Percentiles rank a stretch among this genome's conserved stretches.
Conservation (phyloP, 1,140 invertebrate species). For the Orius insidiosus region DNA sequence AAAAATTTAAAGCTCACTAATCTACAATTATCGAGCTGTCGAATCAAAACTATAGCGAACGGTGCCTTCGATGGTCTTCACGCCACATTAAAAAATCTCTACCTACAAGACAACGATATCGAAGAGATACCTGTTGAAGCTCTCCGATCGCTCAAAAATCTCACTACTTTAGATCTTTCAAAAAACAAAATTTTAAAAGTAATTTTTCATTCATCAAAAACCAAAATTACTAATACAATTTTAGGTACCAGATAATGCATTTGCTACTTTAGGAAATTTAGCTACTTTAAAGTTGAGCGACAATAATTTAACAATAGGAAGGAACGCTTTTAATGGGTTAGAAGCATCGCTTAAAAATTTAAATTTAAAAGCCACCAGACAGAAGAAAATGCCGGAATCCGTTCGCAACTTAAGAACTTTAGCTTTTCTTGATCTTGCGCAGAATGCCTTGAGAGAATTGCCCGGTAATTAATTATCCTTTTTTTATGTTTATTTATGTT, state of each 20-base stretch:
- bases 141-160: slow-evolving; percentile 44
- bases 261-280: slow-evolving; percentile 46
- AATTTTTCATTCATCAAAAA: slow-evolving; percentile 14
- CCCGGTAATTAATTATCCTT: slow-evolving; percentile 35
- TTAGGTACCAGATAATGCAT: slow-evolving; percentile 47
- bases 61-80: slow-evolving; percentile 60
- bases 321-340: slow-evolving; percentile 52
- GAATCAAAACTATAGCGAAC: slow-evolving; percentile 48
- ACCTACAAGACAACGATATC: slow-evolving; percentile 71
- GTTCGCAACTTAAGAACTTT: slow-evolving; percentile 55
- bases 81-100: slow-evolving; percentile 57
- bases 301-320: slow-evolving; percentile 60
- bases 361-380: slow-evolving; percentile 73
- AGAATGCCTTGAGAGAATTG: slow-evolving; percentile 68
- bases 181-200: slow-evolving; percentile 50
- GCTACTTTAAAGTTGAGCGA: slow-evolving; percentile 72
- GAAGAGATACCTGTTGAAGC: slow-evolving; percentile 55
- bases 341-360: slow-evolving; percentile 72
- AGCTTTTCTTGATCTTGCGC: slow-evolving; percentile 78
- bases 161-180: slow-evolving; percentile 72
- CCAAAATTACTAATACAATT: background rate
- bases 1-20: slow-evolving; percentile 58
- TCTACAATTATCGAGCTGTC: slow-evolving; percentile 69
- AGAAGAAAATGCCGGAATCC: slow-evolving; percentile 59
- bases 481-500: too few relatives aligned